A percentile compares a stretch with the other conserved stretches of the same genome.
These are phyloP conservation scores for Eucidaris tribuloides DNA, from an alignment of 35 echinoderm and acorn worm genomes.

Conservation along the genomic window DNA sequence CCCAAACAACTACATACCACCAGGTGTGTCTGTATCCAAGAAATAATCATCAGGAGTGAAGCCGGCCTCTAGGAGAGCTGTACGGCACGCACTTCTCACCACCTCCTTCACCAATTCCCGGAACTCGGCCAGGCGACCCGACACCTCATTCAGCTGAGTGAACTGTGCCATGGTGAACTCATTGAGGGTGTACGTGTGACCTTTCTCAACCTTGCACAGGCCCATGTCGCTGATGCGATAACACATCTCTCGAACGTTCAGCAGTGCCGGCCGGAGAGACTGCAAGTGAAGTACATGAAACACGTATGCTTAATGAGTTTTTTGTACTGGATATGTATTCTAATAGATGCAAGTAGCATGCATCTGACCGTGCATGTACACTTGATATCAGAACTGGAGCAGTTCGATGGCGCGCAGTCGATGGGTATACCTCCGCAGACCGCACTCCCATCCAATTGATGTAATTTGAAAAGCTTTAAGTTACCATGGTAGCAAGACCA, in stretches of 20 bases:
- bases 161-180: slow-evolving; percentile 89
- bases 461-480: too few species aligned
- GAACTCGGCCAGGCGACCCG: slow-evolving; percentile 89
- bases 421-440: too few species aligned
- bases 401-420: too few species aligned
- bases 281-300: too few species aligned
- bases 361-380: too few species aligned
- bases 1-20: slow-evolving; percentile 34
- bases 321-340: too few species aligned
- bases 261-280: slow-evolving; percentile 89
- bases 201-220: slow-evolving; percentile 95
- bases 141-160: slow-evolving; percentile 94
- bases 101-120: slow-evolving; percentile 97
- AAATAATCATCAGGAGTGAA: slow-evolving; percentile 99
- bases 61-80: slow-evolving; percentile 88
- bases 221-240: slow-evolving; percentile 99
- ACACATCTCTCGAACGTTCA: slow-evolving; percentile 99
- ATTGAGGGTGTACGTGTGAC: slow-evolving; percentile 79
- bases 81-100: slow-evolving; percentile 92
- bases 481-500: too few species aligned
- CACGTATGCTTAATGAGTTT: too few species aligned
- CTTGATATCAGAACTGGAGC: too few species aligned
- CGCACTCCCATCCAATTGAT: too few species aligned
- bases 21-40: slow-evolving; percentile 73
- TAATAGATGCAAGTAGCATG: too few species aligned